Base-by-base conservation (phyloP, 2,888 invertebrate genomes). In the Latheticus oryzae region DNA sequence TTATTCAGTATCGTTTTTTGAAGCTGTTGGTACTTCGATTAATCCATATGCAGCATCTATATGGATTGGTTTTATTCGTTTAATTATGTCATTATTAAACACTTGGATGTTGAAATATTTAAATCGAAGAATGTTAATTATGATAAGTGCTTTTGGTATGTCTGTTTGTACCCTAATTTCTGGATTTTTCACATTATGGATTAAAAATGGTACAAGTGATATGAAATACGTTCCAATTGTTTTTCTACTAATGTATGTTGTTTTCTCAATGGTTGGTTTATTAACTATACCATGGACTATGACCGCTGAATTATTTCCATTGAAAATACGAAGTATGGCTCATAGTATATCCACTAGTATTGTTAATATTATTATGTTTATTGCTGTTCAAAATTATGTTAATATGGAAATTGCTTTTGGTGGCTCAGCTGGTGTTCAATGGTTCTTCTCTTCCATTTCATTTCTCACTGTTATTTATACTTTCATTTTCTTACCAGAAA, bases 281-380 rank as follows among this genome's bases (percentile, higher is more conserved):
- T 71, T 84, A 24, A 81, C 82, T 1, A 83, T 84, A 11, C 84
- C 84, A 1, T 84, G 84, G 84, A 84, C 83, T 8, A 82, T 84
- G 82, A 83, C 83, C 0, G 84, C 84, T 0, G 84, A 84, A 73
- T 71, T 84, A 5, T 84, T 83, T 65, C 84, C 84, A 0, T 75
- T 81, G 1, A 82, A 83, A 53, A 83, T 84, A 26, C 78, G 84
- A 5, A 83, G 83, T 2, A 71, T 83, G 11, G 83, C 83, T 0
- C 83, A 84, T 60, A 82, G 83, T 4, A 74, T 83, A 42, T 77
- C 81, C 19, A 81, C 82, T 64, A 80, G 81, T 9, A 74, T 81
- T 62, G 84, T 82, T 0, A 82, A 84, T 63, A 59, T 83, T 12
- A 70, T 83, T 1, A 83, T 84, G 83, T 84, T 84, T 65, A 72